Conservation (phyloP, 2,113 vertebrate genomes). For the Pristiophorus japonicus region DNA sequence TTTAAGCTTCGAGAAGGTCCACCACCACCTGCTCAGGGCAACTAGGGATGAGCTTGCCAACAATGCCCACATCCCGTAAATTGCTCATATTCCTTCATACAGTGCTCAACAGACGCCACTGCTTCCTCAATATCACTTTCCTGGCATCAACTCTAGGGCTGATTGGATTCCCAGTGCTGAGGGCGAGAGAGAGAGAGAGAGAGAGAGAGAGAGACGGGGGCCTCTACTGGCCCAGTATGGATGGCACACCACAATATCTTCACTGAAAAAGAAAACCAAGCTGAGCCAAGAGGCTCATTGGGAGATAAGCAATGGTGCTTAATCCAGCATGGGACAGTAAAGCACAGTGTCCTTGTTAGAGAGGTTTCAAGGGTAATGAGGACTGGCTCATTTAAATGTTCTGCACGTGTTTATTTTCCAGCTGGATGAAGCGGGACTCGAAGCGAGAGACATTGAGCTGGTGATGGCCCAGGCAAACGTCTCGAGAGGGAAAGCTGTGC, state of each 20-base stretch:
- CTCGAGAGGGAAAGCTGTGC: slow-evolving; percentile 81
- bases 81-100: not conserved
- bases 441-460: slow-evolving; percentile 87
- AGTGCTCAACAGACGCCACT: not conserved
- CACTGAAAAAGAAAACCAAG: not conserved
- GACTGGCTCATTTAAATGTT: not conserved
- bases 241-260: not conserved
- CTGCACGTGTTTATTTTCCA: slow-evolving; percentile 43
- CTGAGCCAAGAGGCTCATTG: not conserved
- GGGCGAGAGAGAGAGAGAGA: not conserved
- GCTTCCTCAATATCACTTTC: not conserved
- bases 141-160: not conserved
- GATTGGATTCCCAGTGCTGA: not conserved
- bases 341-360: not conserved
- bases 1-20: not conserved
- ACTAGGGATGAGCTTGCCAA: not conserved
- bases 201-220: not conserved
- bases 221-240: not conserved
- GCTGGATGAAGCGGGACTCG: slow-evolving; percentile 84
- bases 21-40: not conserved
- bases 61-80: not conserved
- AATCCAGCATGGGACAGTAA: not conserved
- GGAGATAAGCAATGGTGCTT: not conserved
- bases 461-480: slow-evolving; percentile 97
- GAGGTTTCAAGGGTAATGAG: not conserved